Percentiles rank a stretch among this genome's conserved stretches.
phyloP scores from a whole-genome alignment of 2,113 vertebrate genomes.

The Machaerirhynchus nigripectus region DNA sequence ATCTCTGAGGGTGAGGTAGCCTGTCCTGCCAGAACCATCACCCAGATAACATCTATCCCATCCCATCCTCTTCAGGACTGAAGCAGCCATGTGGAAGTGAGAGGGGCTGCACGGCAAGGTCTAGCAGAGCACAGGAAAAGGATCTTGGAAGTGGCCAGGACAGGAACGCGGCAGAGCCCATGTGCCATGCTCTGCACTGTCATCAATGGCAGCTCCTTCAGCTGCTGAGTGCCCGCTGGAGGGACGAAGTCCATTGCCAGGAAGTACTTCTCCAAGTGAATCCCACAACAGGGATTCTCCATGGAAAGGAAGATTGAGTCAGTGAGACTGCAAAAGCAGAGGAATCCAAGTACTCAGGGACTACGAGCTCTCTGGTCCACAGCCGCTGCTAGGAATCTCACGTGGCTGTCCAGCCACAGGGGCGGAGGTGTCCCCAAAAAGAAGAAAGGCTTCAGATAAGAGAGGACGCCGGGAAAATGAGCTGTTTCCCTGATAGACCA shows the following conservation, averaged over 20 bases:
- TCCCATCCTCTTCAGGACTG: not conserved
- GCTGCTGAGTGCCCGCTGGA: not conserved
- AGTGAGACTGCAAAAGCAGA: not conserved
- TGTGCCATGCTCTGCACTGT: not conserved
- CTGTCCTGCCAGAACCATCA: slow-evolving; percentile 14
- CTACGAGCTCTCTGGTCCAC: not conserved
- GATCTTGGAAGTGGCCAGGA: not conserved
- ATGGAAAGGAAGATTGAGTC: not conserved
- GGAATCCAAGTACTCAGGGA: not conserved
- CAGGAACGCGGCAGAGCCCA: not conserved
- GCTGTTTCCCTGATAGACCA: not conserved
- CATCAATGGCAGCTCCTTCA: not conserved
- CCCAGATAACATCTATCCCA: not conserved
- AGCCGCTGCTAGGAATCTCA: not conserved
- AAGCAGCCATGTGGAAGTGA: not conserved
- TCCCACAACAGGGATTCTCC: not conserved
- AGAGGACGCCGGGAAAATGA: not conserved
- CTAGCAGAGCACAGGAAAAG: not conserved
- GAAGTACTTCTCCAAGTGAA: not conserved
- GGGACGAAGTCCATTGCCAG: not conserved
- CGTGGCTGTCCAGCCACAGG: not conserved
- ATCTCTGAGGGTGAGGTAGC: not conserved
- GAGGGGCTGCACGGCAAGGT: not conserved
- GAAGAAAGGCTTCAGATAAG: not conserved
- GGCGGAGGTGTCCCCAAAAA: not conserved